Evolutionary conservation across 2,888 invertebrate species (phyloP), one percentile per base, ranked within the genome.

Genomic region (Apamea crenata): DNA sequence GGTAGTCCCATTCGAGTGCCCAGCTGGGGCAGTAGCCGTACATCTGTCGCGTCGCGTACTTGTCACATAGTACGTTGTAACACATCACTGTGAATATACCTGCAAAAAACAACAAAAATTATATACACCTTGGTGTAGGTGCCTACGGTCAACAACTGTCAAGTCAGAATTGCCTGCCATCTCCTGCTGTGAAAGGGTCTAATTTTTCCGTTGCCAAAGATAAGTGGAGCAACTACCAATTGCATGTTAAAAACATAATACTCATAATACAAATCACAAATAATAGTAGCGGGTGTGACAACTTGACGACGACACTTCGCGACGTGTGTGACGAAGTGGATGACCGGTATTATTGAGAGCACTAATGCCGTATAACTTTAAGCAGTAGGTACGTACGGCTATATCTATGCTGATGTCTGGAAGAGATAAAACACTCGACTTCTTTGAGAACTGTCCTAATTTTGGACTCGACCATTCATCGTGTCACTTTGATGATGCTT

Each of bases 71-170:
- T 89, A 99, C 99, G 97, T 99, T 99, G 97, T 99, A 99, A 96
- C 99, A 99, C 99, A 99, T 99, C 92, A 99, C 99, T 89, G 99
- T 99, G 97, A 99, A 99, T 95, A 99, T 98, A 97, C 99, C 99
- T 98, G 97, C 63, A 78, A 80, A 65, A 7, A 2, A 78, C n/a
- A 65, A 63, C 25, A 69, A 21, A 68, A 82, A 63, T 63, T 63
- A 75, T 14, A n/a, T n/a, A 66, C 18, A n/a, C 40, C 25, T 65
- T 36, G 14, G 3, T 32, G 7, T 47, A 47, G 14, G 47, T 47
- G 16, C 7, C 40, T 32, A 32, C 21, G 21, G 29, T 59, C 44
- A 16, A 25, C 18, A 47, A n/a, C 7, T 40, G 18, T 21, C 16
- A 78, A 79, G 32, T n/a, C n/a, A 44, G 8, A 50, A 78, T 78